phyloP scores from a whole-genome alignment of 2,888 invertebrate genomes.

The Sympetrum striolatum region DNA sequence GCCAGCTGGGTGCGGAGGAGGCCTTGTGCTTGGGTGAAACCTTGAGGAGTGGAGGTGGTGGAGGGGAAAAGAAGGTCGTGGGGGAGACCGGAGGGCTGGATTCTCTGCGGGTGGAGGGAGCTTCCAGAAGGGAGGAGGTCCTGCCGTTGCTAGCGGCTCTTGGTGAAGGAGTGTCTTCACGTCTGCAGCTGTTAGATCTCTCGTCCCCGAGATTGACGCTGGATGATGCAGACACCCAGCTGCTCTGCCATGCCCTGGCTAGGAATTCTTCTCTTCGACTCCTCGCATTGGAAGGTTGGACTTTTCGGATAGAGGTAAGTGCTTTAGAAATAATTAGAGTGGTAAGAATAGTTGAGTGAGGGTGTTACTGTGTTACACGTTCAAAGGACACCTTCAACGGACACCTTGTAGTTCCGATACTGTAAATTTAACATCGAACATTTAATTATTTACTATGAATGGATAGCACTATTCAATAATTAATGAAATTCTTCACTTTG shows the following conservation, averaged over 20 bases:
- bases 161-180: constrained; percentile 60
- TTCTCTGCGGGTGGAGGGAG: constrained; percentile 64
- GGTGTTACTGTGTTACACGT: too few relatives aligned
- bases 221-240: constrained; percentile 62
- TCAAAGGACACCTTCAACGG: too few relatives aligned
- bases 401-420: too few relatives aligned
- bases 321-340: background rate
- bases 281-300: constrained; percentile 66
- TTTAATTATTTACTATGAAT: too few relatives aligned
- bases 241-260: constrained; percentile 61
- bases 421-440: too few relatives aligned
- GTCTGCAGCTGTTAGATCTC: constrained; percentile 64
- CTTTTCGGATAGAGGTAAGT: constrained; percentile 64
- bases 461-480: too few relatives aligned
- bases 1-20: constrained; percentile 64
- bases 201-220: constrained; percentile 64
- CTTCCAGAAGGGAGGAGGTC: constrained; percentile 64
- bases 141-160: constrained; percentile 64
- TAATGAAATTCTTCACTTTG: too few relatives aligned
- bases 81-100: constrained; percentile 63
- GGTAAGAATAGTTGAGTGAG: too few relatives aligned
- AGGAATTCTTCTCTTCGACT: constrained; percentile 61
- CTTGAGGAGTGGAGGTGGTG: background rate
- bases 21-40: constrained; percentile 62
- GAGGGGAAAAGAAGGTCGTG: constrained; percentile 56